phyloP scores from a whole-genome alignment of 2,888 invertebrate genomes.

The Villa cingulata region DNA sequence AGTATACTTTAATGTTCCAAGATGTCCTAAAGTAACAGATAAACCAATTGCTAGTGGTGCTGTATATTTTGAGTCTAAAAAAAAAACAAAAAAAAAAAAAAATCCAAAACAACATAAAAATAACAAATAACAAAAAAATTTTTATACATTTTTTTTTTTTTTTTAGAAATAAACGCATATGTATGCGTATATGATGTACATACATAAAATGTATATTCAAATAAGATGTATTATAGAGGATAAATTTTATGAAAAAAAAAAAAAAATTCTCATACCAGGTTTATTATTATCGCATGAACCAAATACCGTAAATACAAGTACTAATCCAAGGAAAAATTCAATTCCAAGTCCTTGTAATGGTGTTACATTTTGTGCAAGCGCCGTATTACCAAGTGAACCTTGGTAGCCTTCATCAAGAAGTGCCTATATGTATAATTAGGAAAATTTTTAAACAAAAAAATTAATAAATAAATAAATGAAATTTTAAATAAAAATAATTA shows the following conservation, averaged over 20 bases:
- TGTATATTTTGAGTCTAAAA: slow-evolving; percentile 58
- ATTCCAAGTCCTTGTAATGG: slow-evolving; percentile 74
- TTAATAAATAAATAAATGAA: no score
- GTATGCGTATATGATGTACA: neutral
- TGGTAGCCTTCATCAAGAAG: slow-evolving; percentile 52
- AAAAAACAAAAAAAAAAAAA: neutral
- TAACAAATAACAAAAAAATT: no score
- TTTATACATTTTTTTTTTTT: no score
- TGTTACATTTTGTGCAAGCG: slow-evolving; percentile 45
- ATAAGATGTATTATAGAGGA: no score
- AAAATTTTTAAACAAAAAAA: no score
- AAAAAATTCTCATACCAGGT: slow-evolving; percentile 19
- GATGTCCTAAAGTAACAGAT: slow-evolving; percentile 70
- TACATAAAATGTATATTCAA: neutral
- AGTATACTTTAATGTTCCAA: slow-evolving; percentile 70
- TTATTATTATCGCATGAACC: slow-evolving; percentile 46
- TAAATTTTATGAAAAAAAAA: no score
- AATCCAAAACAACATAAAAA: neutral
- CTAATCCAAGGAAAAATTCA: slow-evolving; percentile 79
- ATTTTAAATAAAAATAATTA: no score
- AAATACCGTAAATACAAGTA: slow-evolving; percentile 81
- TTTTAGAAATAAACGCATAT: neutral
- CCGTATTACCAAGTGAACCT: slow-evolving; percentile 52
- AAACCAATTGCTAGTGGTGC: slow-evolving; percentile 81
- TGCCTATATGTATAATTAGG: slow-evolving; percentile 36